phyloP scores from a whole-genome alignment of 2,888 invertebrate species.

The Zonitis immaculata region DNA sequence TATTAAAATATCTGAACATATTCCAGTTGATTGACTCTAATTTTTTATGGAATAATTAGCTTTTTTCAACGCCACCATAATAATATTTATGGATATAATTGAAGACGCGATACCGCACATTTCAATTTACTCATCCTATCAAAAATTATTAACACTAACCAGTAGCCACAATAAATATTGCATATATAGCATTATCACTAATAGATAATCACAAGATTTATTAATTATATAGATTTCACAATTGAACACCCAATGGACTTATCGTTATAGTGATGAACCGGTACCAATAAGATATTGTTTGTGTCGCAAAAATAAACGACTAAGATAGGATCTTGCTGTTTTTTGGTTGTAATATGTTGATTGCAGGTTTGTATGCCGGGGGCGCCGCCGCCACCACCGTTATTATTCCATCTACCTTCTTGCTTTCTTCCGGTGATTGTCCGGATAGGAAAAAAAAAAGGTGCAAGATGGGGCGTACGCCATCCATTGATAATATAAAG shows the following conservation, averaged over 20 bases:
- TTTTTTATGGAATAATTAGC: too few relatives aligned
- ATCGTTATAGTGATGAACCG: neutral
- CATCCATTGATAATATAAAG: slow-evolving; percentile 10
- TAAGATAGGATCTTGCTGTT: slow-evolving; percentile 23
- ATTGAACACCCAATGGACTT: neutral
- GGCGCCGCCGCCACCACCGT: neutral
- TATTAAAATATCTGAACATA: too few relatives aligned
- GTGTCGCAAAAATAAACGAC: slow-evolving; percentile 41
- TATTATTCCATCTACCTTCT: slow-evolving; percentile 22
- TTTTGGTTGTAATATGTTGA: neutral
- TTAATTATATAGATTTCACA: neutral
- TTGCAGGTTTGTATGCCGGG: neutral
- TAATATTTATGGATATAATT: too few relatives aligned
- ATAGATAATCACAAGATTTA: neutral
- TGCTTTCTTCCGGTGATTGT: slow-evolving; percentile 23
- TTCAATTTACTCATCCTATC: too few relatives aligned
- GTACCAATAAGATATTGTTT: slow-evolving; percentile 35
- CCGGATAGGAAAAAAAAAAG: slow-evolving; percentile 30
- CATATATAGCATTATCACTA: neutral
- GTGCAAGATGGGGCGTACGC: slow-evolving; percentile 30
- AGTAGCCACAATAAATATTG: too few relatives aligned
- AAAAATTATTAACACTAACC: too few relatives aligned
- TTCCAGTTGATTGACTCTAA: too few relatives aligned
- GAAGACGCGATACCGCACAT: too few relatives aligned
- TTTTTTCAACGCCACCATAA: too few relatives aligned